Conservation (phyloP, 2,797 vertebrate genomes). For the Triplophysa bombifrons region DNA sequence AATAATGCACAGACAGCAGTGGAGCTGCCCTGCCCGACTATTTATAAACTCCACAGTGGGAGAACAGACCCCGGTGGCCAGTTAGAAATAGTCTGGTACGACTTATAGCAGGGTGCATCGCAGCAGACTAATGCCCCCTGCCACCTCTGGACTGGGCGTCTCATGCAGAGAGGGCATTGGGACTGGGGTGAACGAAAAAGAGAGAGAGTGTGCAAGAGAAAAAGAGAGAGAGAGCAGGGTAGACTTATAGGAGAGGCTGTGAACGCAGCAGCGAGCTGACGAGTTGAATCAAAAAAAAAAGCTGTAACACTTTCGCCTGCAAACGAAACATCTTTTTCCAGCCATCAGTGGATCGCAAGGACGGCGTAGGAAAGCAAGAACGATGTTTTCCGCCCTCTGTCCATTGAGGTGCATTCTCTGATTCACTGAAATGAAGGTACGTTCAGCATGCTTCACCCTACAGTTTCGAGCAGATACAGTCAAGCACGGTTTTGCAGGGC, state of each 20-base stretch:
- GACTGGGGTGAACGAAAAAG: conserved; percentile 43
- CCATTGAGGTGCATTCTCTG: conserved; percentile 70
- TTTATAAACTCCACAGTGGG: conserved; percentile 58
- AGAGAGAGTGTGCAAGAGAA: conserved; percentile 45
- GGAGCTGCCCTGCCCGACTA: conserved; percentile 71
- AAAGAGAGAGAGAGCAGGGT: conserved; percentile 31
- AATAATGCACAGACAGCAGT: conserved; percentile 84
- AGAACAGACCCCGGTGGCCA: conserved; percentile 54
- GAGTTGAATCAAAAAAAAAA: conserved; percentile 67
- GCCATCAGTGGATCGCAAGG: conserved; percentile 72
- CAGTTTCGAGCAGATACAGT: conserved; percentile 53
- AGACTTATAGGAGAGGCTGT: conserved; percentile 79
- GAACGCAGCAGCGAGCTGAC: conserved; percentile 83
- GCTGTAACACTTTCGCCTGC: conserved; percentile 76
- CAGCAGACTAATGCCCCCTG: conserved; percentile 68
- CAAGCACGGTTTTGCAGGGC: conserved; percentile 24
- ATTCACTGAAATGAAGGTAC: conserved; percentile 75
- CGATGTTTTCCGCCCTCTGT: conserved; percentile 68
- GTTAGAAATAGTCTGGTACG: conserved; percentile 59
- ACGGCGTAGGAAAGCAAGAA: conserved; percentile 78
- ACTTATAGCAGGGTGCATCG: conserved; percentile 58
- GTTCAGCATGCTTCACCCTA: conserved; percentile 77
- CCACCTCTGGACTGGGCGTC: conserved; percentile 69
- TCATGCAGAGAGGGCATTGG: conserved; percentile 48
- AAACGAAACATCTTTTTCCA: conserved; percentile 75